Percentiles rank a stretch among this genome's conserved stretches.
These are phyloP conservation scores for Atherinosoma microstoma DNA, from an alignment of 2,797 vertebrate genomes.

Conservation along the genomic window DNA sequence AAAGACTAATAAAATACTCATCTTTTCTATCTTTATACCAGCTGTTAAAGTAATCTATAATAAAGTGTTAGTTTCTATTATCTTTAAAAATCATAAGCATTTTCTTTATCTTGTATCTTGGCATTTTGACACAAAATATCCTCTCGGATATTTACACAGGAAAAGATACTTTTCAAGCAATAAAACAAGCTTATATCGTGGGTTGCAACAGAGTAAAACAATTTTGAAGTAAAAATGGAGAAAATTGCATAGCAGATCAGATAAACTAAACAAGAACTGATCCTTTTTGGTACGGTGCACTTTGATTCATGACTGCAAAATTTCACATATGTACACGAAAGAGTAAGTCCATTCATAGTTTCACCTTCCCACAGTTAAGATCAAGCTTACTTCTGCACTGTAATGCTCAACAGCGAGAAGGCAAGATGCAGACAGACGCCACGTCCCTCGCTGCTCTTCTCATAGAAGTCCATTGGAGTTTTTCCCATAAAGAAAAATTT, in stretches of 20 bases:
- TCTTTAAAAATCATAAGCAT: slow-evolving; percentile 85
- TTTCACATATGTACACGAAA: slow-evolving; percentile 90
- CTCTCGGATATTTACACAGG: slow-evolving; percentile 83
- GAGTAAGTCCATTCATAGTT: slow-evolving; percentile 81
- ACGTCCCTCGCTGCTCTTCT: slow-evolving; percentile 55
- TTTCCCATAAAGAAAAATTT: slow-evolving; percentile 64
- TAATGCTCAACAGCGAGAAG: slow-evolving; percentile 74
- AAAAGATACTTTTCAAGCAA: slow-evolving; percentile 87
- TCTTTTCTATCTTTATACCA: slow-evolving; percentile 82
- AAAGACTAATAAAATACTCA: slow-evolving; percentile 84
- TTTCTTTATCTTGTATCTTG: slow-evolving; percentile 75
- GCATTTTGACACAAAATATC: slow-evolving; percentile 88
- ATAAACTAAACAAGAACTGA: slow-evolving; percentile 84
- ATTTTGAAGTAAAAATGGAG: slow-evolving; percentile 78
- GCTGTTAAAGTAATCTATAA: slow-evolving; percentile 86
- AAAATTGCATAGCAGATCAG: slow-evolving; percentile 97
- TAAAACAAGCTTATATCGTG: slow-evolving; percentile 91
- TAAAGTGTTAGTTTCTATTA: slow-evolving; percentile 85
- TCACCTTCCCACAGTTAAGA: slow-evolving; percentile 65
- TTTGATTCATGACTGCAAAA: slow-evolving; percentile 84
- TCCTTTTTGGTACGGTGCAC: slow-evolving; percentile 91
- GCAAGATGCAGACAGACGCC: slow-evolving; percentile 37
- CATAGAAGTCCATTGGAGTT: slow-evolving; percentile 67
- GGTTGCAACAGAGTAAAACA: slow-evolving; percentile 86
- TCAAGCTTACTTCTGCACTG: slow-evolving; percentile 73